Conservation (phyloP, 1,140 invertebrate genomes). For the Heliconius hewitsoni region DNA sequence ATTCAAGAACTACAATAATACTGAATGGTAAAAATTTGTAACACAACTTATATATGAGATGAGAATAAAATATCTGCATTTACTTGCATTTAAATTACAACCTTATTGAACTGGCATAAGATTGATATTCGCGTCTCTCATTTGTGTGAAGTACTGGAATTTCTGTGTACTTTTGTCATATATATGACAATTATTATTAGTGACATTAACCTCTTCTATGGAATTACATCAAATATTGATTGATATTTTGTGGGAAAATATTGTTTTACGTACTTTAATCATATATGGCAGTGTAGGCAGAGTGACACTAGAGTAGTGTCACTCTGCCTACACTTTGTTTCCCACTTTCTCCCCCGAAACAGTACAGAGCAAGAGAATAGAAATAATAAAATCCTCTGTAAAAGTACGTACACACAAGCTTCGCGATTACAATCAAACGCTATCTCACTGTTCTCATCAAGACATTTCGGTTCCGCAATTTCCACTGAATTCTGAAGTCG, state of each 20-base stretch:
- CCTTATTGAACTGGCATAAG: not conserved
- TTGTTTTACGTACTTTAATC: too few species aligned
- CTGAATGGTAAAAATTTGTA: not conserved
- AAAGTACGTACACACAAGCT: too few species aligned
- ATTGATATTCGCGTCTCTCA: not conserved
- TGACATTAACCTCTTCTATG: not conserved
- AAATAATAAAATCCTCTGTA: not conserved
- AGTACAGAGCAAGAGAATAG: not conserved
- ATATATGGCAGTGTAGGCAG: too few species aligned
- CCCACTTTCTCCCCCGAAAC: too few species aligned
- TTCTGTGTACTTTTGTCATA: constrained; percentile 6
- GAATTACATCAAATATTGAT: not conserved
- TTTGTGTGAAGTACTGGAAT: not conserved
- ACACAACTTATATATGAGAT: not conserved
- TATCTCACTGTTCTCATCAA: too few species aligned
- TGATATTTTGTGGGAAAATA: not conserved
- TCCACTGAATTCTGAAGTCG: too few species aligned
- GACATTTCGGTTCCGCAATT: too few species aligned
- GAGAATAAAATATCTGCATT: not conserved
- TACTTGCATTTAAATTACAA: not conserved
- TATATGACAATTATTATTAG: not conserved
- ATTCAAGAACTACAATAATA: not conserved
- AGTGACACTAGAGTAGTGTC: too few species aligned
- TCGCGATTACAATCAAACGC: too few species aligned
- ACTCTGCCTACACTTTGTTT: too few species aligned